phyloP scores from a whole-genome alignment of 2,113 vertebrate genomes.

The Abramis brama region DNA sequence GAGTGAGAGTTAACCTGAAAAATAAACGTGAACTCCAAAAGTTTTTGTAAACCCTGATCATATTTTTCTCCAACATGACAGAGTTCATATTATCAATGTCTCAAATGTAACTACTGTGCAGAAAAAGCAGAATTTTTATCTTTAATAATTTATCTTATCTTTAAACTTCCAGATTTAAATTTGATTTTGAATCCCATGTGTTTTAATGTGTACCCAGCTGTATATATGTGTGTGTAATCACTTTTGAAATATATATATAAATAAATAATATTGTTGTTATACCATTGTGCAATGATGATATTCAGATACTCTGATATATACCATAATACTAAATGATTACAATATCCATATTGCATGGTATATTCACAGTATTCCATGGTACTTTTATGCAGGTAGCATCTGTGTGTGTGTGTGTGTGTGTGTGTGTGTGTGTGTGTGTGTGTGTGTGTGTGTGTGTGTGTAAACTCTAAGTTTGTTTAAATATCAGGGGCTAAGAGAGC shows the following conservation, averaged over 20 bases:
- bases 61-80: background rate
- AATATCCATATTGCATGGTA: background rate
- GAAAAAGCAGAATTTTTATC: background rate
- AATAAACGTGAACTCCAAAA: background rate
- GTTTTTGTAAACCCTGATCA: background rate
- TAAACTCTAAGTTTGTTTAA: conserved; percentile 36
- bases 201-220: background rate
- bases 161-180: background rate
- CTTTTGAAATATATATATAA: background rate
- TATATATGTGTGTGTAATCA: background rate
- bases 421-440: background rate
- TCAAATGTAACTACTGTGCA: background rate
- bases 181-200: background rate
- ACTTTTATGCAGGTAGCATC: background rate
- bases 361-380: background rate
- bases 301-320: background rate
- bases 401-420: conserved; percentile 23
- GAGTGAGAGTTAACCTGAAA: background rate
- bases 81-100: background rate
- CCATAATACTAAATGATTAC: background rate
- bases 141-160: background rate
- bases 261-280: background rate
- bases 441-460: background rate
- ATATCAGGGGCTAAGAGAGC: conserved; percentile 50
- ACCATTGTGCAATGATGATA: background rate